These are phyloP conservation scores for Lamellibrachia columna DNA, from an alignment of 2,888 invertebrate genomes.

Conservation along the genomic window DNA sequence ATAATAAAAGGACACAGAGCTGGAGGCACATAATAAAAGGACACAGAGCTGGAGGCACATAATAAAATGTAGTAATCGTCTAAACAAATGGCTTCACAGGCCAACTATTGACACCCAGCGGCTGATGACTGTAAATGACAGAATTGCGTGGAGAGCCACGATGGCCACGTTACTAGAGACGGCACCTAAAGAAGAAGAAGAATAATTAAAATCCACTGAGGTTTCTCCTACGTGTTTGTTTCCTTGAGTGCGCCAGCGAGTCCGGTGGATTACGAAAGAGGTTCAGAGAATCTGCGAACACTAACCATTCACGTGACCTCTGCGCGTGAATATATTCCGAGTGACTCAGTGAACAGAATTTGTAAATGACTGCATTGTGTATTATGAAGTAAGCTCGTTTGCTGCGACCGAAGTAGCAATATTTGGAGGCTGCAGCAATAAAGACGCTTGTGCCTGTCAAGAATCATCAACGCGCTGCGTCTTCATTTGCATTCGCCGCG, in stretches of 20 bases:
- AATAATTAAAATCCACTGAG: not conserved
- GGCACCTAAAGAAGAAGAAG: too few relatives aligned
- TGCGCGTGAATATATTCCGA: not conserved
- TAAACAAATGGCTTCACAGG: too few relatives aligned
- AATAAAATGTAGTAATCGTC: too few relatives aligned
- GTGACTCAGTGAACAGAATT: not conserved
- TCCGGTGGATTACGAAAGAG: not conserved
- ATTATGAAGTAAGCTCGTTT: conserved; percentile 6
- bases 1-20: too few relatives aligned
- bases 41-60: too few relatives aligned
- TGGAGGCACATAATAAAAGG: too few relatives aligned
- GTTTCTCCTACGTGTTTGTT: too few relatives aligned
- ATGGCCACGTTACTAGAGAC: too few relatives aligned
- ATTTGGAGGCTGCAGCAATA: not conserved
- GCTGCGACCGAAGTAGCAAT: not conserved
- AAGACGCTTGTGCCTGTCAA: conserved; percentile 1
- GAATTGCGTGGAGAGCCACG: too few relatives aligned
- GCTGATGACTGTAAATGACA: too few relatives aligned
- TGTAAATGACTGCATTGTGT: not conserved
- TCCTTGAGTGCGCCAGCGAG: not conserved
- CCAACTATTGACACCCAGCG: too few relatives aligned
- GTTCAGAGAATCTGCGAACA: not conserved
- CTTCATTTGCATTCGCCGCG: conserved; percentile 16
- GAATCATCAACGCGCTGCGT: not conserved
- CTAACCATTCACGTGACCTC: not conserved